Base-by-base conservation (phyloP, 2,113 vertebrate species). In the western clawed frog (Xenopus tropicalis) region DNA sequence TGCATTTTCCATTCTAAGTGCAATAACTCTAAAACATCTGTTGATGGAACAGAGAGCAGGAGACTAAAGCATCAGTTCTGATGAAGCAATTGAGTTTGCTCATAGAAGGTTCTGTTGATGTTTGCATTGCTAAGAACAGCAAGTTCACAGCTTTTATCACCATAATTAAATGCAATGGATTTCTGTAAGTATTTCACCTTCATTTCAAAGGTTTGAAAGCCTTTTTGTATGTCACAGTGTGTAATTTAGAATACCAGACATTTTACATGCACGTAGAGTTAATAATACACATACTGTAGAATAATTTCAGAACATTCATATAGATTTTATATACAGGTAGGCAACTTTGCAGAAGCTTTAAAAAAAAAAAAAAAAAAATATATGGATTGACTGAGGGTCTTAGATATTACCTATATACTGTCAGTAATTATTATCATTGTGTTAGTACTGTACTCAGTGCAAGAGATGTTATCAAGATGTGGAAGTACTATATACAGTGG, bases 1-100 rank as follows among this genome's bases (percentile, higher is more conserved):
- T 63, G 73, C 57, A 68, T 69, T 69, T 76, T 61, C 66, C 58
- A 44, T 76, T 68, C 21, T 44, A 63, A 69, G 73, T 69, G 73
- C 73, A 76, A 76, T 76, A 69, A 68, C 73, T 69, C 23, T 69
- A 63, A 69, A 76, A 76, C 73, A 76, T 76, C 73, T 76, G 73
- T 76, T 76, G 73, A 69, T 69, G 59, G 66, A 76, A 59, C 58
- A 69, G 72, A 44, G 66, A 75, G 72, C 65, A 69, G 51, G 65
- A 52, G 25, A 63, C 73, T 62, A 56, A 63, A 76, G 66, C 57
- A 56, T 24, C 66, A 24, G 12, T 46, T 69, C 48, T 69, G 73
- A 76, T 63, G 66, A 76, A 69, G 59, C 66, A 69, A 76, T 63
- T 76, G 73, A 54, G 25, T 76, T 69, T 69, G 46, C 48, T 76